These are phyloP conservation scores for Drosophila incognita DNA, from an alignment of 2,888 invertebrate genomes.

Conservation along the genomic window DNA sequence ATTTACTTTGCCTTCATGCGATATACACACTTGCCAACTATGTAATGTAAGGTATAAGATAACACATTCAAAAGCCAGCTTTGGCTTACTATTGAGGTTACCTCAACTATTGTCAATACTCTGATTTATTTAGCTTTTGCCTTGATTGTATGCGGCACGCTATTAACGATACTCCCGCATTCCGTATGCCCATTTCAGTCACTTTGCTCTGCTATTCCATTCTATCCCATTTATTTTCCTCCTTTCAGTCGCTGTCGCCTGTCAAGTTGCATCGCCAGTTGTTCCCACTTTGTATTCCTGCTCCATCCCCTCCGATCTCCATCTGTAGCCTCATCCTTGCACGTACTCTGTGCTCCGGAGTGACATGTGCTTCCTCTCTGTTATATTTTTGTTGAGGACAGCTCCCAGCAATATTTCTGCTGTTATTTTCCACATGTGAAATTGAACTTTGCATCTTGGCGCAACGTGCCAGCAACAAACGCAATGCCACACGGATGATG, in stretches of 20 bases:
- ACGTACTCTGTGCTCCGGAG: constrained; percentile 54
- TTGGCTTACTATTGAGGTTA: constrained; percentile 4
- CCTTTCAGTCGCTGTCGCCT: constrained; percentile 53
- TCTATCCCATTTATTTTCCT: constrained; percentile 51
- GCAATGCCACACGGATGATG: constrained; percentile 25
- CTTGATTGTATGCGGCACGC: constrained; percentile 23
- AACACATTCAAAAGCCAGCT: constrained; percentile 6
- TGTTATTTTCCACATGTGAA: constrained; percentile 79
- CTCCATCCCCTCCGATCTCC: background rate
- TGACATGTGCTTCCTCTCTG: constrained; percentile 80
- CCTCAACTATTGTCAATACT: constrained; percentile 31
- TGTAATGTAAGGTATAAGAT: no score
- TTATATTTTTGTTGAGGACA: constrained; percentile 59
- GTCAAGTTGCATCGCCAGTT: constrained; percentile 68
- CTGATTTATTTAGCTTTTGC: constrained; percentile 40
- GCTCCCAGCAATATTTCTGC: constrained; percentile 46
- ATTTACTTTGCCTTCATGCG: background rate
- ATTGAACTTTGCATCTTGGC: constrained; percentile 79
- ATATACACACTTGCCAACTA: constrained; percentile 1
- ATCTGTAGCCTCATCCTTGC: constrained; percentile 34
- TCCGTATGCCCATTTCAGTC: constrained; percentile 5
- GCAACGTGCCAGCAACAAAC: constrained; percentile 64
- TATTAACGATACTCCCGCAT: constrained; percentile 10
- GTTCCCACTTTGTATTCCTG: constrained; percentile 46
- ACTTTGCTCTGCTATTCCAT: constrained; percentile 19